These are phyloP conservation scores for Lutjanus argentimaculatus DNA, from an alignment of 2,797 vertebrate species.

Conservation along the genomic window DNA sequence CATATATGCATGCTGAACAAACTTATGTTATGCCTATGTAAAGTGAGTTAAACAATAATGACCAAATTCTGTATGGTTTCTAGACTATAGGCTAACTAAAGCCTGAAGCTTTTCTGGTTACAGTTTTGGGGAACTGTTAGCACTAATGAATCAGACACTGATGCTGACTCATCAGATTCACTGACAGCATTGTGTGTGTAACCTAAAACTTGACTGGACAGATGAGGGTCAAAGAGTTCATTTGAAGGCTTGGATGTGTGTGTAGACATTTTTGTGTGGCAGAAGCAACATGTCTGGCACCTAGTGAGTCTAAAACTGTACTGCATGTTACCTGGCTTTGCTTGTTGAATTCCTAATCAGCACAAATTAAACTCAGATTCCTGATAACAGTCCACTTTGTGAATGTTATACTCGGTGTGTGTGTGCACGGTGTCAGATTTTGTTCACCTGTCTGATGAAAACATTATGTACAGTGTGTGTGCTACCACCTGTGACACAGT, in stretches of 20 bases:
- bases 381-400: not conserved
- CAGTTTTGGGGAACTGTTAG: not conserved
- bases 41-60: not conserved
- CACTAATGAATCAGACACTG: not conserved
- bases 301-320: slow-evolving; percentile 13
- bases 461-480: not conserved
- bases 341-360: not conserved
- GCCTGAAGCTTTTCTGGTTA: not conserved
- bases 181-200: not conserved
- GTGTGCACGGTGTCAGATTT: not conserved
- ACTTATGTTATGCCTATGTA: not conserved
- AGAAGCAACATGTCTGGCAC: slow-evolving; percentile 6
- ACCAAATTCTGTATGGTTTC: not conserved
- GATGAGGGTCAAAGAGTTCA: slow-evolving; percentile 13
- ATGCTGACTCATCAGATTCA: slow-evolving; percentile 14
- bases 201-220: not conserved
- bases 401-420: not conserved
- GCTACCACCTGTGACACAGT: not conserved
- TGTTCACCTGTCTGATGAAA: not conserved
- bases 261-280: not conserved
- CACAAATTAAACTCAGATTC: no score
- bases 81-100: not conserved
- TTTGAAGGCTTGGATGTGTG: not conserved
- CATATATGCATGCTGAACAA: not conserved
- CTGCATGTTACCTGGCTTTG: not conserved